These are phyloP conservation scores for Potamarius usumacintae DNA, from an alignment of 2,113 vertebrate species.

Conservation along the genomic window DNA sequence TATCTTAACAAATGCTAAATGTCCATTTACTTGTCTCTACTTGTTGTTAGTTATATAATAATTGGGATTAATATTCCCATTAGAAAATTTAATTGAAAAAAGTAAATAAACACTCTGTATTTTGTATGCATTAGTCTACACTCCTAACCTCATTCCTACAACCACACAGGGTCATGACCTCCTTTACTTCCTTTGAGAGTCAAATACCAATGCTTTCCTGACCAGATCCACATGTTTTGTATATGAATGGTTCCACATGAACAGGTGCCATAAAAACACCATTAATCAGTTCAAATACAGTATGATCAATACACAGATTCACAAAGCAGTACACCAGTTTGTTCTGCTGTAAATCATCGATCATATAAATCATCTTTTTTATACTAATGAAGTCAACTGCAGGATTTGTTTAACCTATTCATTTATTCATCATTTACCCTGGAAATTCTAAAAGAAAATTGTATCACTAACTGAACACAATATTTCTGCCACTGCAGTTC, in stretches of 20 bases:
- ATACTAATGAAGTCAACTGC: background rate
- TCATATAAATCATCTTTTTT: background rate
- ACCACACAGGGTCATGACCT: background rate
- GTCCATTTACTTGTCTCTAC: background rate
- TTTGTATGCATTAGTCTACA: background rate
- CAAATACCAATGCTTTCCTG: slow-evolving; percentile 26
- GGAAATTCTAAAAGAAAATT: background rate
- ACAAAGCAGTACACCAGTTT: background rate
- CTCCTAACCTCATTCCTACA: background rate
- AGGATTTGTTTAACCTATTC: background rate
- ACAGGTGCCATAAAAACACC: background rate
- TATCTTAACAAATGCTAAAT: background rate
- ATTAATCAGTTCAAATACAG: background rate
- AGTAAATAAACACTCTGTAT: background rate
- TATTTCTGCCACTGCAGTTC: background rate
- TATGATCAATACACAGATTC: background rate
- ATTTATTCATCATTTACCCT: background rate
- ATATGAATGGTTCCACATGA: background rate
- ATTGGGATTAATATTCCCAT: background rate
- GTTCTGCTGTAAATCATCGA: background rate
- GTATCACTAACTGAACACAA: background rate
- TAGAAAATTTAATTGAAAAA: background rate
- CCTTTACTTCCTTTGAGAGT: slow-evolving; percentile 15
- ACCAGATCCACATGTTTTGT: slow-evolving; percentile 13
- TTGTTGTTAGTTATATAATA: background rate